Evolutionary conservation across 2,888 invertebrate species (phyloP).

Genomic region (Epicampocera succincta): DNA sequence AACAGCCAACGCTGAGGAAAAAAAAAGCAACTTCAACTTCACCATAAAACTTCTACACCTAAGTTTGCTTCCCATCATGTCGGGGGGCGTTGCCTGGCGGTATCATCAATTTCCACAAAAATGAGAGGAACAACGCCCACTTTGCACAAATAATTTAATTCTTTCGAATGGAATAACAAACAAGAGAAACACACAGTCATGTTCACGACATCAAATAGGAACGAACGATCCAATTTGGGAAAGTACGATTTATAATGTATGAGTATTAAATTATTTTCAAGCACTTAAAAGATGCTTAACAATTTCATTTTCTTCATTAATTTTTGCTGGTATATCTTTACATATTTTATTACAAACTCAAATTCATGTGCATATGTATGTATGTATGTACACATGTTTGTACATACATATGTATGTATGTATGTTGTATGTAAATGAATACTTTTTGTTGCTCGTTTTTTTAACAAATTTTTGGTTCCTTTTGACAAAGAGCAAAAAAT

Average conservation of each 20-base stretch:
- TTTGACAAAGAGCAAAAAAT: conserved; percentile 26
- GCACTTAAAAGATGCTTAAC: conserved; percentile 46
- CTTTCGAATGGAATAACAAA: conserved; percentile 15
- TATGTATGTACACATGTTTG: too few relatives aligned
- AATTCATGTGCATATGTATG: conserved; percentile 29
- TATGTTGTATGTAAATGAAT: conserved; percentile 28
- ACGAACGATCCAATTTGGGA: conserved; percentile 10
- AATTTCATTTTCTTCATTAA: conserved; percentile 6
- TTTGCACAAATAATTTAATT: conserved; percentile 56
- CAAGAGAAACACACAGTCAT: conserved; percentile 19
- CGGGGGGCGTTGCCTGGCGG: conserved; percentile 65
- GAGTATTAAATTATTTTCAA: conserved; percentile 25
- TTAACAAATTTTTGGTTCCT: conserved; percentile 18
- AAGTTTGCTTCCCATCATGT: conserved; percentile 53
- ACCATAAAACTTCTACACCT: conserved; percentile 33
- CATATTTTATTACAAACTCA: conserved; percentile 44
- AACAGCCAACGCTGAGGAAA: not conserved
- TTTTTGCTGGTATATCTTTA: conserved; percentile 13
- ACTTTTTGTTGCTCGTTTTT: conserved; percentile 5
- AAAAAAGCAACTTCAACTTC: conserved; percentile 9
- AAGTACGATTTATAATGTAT: conserved; percentile 1
- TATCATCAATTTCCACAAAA: conserved; percentile 64
- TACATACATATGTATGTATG: too few relatives aligned
- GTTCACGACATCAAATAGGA: not conserved
- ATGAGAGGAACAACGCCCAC: conserved; percentile 55